Evolutionary conservation across 2,888 invertebrate genomes (phyloP).

Genomic region (Sabellastarte sp.): DNA sequence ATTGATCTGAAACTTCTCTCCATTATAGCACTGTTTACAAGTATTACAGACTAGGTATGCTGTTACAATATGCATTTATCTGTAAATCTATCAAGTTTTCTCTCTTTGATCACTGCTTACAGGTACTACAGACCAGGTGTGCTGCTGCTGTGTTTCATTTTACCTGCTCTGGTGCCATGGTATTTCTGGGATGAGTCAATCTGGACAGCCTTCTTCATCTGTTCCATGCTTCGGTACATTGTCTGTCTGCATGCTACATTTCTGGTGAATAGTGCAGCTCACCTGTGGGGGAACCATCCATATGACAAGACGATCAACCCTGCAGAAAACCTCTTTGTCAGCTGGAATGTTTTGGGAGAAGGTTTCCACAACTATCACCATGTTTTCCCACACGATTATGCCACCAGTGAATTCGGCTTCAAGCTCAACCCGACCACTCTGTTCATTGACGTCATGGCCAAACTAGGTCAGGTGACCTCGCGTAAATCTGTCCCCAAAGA

Average conservation of each 20-base stretch:
- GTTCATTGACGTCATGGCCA: conserved; percentile 79
- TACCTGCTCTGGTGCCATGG: conserved; percentile 79
- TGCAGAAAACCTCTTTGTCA: conserved; percentile 73
- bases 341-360: conserved; percentile 59
- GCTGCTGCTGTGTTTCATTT: conserved; percentile 74
- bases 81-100: too few relatives aligned
- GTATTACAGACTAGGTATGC: too few relatives aligned
- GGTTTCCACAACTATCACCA: conserved; percentile 96
- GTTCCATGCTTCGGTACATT: conserved; percentile 77
- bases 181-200: conserved; percentile 81
- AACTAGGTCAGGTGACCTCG: conserved; percentile 79
- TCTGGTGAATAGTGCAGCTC: conserved; percentile 92
- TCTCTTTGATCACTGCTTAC: too few relatives aligned
- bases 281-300: conserved; percentile 86
- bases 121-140: conserved; percentile 76
- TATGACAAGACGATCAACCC: conserved; percentile 82
- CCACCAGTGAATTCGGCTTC: conserved; percentile 79
- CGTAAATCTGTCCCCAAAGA: conserved; percentile 73
- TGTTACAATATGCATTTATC: too few relatives aligned
- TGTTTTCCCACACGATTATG: conserved; percentile 90
- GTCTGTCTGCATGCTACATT: conserved; percentile 87
- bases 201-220: conserved; percentile 78
- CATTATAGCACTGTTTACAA: too few relatives aligned
- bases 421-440: conserved; percentile 71
- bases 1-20: too few relatives aligned